Percentiles rank a stretch among this genome's conserved stretches.
phyloP scores from a whole-genome alignment of 2,797 vertebrate species.

The Mionectes olivaceus region DNA sequence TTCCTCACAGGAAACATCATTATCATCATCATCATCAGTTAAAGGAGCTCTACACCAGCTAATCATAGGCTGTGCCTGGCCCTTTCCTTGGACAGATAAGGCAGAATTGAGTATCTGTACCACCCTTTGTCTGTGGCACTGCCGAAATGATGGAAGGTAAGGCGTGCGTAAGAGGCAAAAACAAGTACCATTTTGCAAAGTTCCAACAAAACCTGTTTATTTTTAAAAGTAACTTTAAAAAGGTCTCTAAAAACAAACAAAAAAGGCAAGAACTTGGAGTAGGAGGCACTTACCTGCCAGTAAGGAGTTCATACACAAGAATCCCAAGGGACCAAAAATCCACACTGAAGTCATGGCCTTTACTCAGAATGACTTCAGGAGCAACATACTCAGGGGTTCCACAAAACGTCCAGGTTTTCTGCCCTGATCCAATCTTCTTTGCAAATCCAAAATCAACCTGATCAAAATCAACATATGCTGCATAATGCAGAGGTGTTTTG shows the following conservation, averaged over 20 bases:
- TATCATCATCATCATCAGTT: neutral
- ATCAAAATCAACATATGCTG: neutral
- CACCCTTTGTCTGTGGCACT: neutral
- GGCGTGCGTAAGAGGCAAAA: neutral
- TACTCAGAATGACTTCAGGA: conserved; percentile 95
- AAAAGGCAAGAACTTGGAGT: neutral
- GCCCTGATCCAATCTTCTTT: conserved; percentile 92
- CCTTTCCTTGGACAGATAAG: neutral
- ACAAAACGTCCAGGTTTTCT: conserved; percentile 97
- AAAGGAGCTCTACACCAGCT: neutral
- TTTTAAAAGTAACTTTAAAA: neutral
- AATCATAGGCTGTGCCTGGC: accelerated
- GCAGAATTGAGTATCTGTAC: neutral
- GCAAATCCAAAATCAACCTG: conserved; percentile 97
- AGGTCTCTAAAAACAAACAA: neutral
- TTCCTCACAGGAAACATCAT: neutral
- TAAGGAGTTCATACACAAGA: conserved; percentile 93
- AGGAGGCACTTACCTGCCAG: conserved; percentile 85
- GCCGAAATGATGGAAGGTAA: neutral
- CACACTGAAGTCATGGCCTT: conserved; percentile 93
- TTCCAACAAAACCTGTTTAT: neutral
- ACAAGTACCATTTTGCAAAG: neutral
- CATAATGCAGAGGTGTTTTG: neutral
- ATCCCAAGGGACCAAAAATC: conserved; percentile 97
- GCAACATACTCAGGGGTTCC: conserved; percentile 96